phyloP scores from a whole-genome alignment of 1,140 invertebrate genomes.

The Drosophila nasuta region DNA sequence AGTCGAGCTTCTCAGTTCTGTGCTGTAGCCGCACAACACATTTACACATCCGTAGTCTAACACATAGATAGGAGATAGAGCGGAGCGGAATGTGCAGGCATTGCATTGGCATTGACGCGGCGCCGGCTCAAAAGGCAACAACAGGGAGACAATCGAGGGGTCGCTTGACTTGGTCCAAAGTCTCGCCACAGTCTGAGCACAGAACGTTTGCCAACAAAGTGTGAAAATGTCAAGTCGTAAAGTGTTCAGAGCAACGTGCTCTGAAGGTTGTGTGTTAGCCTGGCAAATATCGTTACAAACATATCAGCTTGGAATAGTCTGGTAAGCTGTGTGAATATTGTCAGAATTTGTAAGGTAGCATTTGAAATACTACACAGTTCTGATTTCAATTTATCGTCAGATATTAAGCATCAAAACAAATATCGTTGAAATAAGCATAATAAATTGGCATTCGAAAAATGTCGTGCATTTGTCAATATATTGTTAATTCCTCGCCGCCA shows the following conservation, averaged over 20 bases:
- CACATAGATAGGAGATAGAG: constrained; percentile 6
- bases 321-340: neutral
- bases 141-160: constrained; percentile 48
- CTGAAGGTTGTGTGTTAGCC: neutral
- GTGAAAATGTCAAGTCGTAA: constrained; percentile 85
- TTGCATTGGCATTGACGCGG: constrained; percentile 50
- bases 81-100: constrained; percentile 34
- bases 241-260: constrained; percentile 49
- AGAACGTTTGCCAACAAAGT: constrained; percentile 77
- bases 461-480: constrained; percentile 69
- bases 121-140: constrained; percentile 22
- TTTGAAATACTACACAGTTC: constrained; percentile 15
- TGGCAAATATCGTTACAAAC: neutral
- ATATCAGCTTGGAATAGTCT: neutral
- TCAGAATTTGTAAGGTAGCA: neutral
- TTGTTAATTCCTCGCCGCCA: constrained; percentile 6
- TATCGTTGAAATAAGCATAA: neutral
- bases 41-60: constrained; percentile 16
- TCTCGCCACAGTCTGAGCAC: constrained; percentile 25
- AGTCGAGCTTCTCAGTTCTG: neutral
- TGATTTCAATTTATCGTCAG: neutral
- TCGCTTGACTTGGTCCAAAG: constrained; percentile 34
- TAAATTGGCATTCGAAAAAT: constrained; percentile 31
- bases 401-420: neutral
- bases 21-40: constrained; percentile 19